These are phyloP conservation scores for Callospermophilus lateralis DNA, from an alignment of 2,113 vertebrate genomes.

Conservation along the genomic window DNA sequence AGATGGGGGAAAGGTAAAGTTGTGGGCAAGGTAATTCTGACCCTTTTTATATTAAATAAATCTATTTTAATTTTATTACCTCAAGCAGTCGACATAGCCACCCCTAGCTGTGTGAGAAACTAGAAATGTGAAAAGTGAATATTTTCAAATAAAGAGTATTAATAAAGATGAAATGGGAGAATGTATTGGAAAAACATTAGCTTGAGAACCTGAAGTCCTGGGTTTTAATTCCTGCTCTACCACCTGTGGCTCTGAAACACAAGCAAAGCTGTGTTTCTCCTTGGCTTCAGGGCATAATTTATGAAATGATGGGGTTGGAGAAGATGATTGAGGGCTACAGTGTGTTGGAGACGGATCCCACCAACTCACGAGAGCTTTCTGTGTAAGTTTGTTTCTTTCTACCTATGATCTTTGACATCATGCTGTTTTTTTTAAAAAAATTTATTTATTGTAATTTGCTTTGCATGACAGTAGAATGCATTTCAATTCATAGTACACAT, in stretches of 20 bases:
- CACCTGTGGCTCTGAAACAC: neutral
- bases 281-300: neutral
- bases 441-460: too few relatives aligned
- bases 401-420: neutral
- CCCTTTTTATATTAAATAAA: conserved; percentile 37
- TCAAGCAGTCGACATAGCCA: neutral
- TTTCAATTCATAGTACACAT: too few relatives aligned
- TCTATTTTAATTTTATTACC: conserved; percentile 37
- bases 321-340: neutral
- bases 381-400: neutral
- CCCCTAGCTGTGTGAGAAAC: neutral
- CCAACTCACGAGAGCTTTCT: neutral
- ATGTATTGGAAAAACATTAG: neutral
- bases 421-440: neutral
- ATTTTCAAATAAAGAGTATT: conserved; percentile 28
- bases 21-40: neutral
- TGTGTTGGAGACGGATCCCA: neutral
- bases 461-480: too few relatives aligned
- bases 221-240: neutral
- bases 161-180: neutral
- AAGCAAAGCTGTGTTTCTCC: neutral
- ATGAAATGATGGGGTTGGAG: neutral
- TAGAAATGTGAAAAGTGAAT: neutral
- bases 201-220: neutral
- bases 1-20: conserved; percentile 30